Conservation (phyloP, 1,140 invertebrate genomes). For the Hypothenemus hampei region DNA sequence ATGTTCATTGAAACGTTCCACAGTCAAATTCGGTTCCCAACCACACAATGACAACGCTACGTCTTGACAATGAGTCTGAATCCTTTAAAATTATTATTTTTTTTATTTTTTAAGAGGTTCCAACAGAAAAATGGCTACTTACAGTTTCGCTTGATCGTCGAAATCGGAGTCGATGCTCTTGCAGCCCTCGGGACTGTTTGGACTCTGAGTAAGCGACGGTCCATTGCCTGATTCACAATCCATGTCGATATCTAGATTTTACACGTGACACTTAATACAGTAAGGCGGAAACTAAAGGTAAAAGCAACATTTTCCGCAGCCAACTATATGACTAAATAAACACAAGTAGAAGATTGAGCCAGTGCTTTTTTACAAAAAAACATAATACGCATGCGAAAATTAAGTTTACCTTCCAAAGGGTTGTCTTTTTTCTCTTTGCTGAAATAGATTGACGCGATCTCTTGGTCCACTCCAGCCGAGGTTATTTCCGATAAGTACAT, state of each 20-base stretch:
- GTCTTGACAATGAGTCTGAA: slow-evolving; percentile 52
- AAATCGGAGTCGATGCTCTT: slow-evolving; percentile 76
- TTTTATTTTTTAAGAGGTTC: neutral
- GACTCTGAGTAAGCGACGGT: slow-evolving; percentile 87
- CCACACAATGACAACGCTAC: slow-evolving; percentile 77
- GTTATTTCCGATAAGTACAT: slow-evolving; percentile 93
- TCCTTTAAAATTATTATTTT: slow-evolving; percentile 22
- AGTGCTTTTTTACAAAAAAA: slow-evolving; percentile 10
- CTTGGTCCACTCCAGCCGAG: slow-evolving; percentile 81
- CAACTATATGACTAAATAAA: neutral
- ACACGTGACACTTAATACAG: slow-evolving; percentile 39
- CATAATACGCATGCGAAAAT: slow-evolving; percentile 5
- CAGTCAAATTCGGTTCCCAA: slow-evolving; percentile 58
- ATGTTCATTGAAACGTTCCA: slow-evolving; percentile 69
- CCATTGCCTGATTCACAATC: slow-evolving; percentile 94
- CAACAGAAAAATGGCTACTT: slow-evolving; percentile 21
- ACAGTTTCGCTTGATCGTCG: slow-evolving; percentile 57
- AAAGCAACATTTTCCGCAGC: no score
- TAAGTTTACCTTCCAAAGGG: slow-evolving; percentile 27
- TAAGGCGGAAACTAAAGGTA: slow-evolving; percentile 20
- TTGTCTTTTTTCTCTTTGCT: slow-evolving; percentile 52
- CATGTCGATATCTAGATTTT: slow-evolving; percentile 64
- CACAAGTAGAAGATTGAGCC: neutral
- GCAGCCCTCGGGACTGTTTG: slow-evolving; percentile 79
- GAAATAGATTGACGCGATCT: slow-evolving; percentile 86